A percentile compares a stretch with the other conserved stretches of the same genome.
Evolutionary conservation across 2,113 vertebrate species (phyloP).

Genomic region (Romanogobio albipinnatus): DNA sequence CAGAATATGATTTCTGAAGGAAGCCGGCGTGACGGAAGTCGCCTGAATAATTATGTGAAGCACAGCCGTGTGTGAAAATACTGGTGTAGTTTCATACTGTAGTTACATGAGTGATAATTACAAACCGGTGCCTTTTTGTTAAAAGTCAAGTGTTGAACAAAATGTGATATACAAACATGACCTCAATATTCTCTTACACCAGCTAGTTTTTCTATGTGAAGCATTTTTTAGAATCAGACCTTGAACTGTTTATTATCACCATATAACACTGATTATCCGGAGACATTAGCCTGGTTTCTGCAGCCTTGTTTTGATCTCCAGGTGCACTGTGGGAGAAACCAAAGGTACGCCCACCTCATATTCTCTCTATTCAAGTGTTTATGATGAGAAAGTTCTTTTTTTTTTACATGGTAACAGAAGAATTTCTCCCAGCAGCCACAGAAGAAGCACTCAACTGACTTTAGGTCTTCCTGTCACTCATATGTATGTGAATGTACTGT

Average conservation of each 20-base stretch:
- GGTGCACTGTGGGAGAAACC: conserved; percentile 6
- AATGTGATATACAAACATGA: conserved; percentile 48
- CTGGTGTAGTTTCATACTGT: neutral
- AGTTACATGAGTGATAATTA: neutral
- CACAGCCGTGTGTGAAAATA: neutral
- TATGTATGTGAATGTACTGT: neutral
- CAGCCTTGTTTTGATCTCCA: neutral
- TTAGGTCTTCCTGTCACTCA: conserved; percentile 14
- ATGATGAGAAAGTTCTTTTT: neutral
- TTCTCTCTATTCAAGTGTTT: neutral
- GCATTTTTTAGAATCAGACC: conserved; percentile 18
- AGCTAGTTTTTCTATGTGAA: conserved; percentile 35
- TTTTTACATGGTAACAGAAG: neutral
- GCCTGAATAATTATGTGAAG: neutral
- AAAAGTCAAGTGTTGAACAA: conserved; percentile 17
- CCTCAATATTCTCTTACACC: conserved; percentile 40
- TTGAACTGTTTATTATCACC: conserved; percentile 5
- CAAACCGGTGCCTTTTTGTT: conserved; percentile 53
- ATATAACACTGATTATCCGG: neutral
- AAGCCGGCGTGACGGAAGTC: neutral
- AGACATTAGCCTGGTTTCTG: conserved; percentile 2
- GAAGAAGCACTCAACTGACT: neutral
- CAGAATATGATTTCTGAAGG: conserved; percentile 76
- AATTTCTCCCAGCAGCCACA: neutral
- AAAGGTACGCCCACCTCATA: neutral